Conservation (phyloP, 2,113 vertebrate genomes). For the Zosterops borbonicus region DNA sequence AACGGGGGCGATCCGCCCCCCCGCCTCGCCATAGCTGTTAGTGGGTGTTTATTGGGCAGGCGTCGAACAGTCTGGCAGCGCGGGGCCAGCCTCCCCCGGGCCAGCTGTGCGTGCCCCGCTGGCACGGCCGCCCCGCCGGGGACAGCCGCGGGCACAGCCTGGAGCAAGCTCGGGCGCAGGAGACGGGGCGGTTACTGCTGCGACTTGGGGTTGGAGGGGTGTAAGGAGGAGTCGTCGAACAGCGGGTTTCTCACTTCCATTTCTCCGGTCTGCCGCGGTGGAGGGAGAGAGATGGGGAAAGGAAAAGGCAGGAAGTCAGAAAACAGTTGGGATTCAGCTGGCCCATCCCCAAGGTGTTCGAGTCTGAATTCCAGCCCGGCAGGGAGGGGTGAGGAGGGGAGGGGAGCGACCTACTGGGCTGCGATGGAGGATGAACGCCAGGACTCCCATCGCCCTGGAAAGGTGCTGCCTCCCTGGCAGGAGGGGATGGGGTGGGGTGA, state of each 20-base stretch:
- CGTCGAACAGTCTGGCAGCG: conserved; percentile 7
- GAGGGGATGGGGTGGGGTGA: background rate
- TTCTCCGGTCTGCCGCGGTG: conserved; percentile 81
- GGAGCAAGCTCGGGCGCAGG: background rate
- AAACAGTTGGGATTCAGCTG: background rate
- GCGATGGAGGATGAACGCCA: background rate
- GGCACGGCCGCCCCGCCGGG: background rate
- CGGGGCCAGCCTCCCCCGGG: background rate
- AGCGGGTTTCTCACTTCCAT: conserved; percentile 97
- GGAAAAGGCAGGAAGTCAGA: background rate
- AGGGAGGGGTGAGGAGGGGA: background rate
- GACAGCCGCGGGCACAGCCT: background rate
- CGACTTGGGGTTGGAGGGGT: conserved; percentile 61
- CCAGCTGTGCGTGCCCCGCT: background rate
- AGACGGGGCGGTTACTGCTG: conserved; percentile 64
- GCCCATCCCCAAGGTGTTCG: background rate
- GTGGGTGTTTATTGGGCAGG: conserved; percentile 55
- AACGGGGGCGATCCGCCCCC: background rate
- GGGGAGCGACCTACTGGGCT: background rate
- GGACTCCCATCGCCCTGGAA: background rate
- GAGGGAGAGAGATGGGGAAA: background rate
- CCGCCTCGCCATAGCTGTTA: conserved; percentile 5
- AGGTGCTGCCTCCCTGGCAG: background rate
- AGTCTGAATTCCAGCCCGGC: background rate
- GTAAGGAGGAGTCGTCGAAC: conserved; percentile 87